phyloP scores from a whole-genome alignment of 2,797 vertebrate species.

The Oceanodroma leucorhoa region DNA sequence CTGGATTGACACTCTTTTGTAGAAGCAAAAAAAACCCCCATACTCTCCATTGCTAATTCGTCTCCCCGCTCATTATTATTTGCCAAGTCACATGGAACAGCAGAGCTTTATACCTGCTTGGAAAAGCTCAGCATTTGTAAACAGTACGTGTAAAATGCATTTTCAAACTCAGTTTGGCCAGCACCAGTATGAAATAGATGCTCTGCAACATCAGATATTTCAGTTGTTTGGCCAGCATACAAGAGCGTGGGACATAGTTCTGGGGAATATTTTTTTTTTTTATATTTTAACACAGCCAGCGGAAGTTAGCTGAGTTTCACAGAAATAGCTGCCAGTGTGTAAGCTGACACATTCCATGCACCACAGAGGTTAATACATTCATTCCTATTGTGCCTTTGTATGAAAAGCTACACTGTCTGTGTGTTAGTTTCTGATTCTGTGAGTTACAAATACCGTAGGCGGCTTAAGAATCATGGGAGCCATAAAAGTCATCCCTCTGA shows the following conservation, averaged over 20 bases:
- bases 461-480: slow-evolving; percentile 19
- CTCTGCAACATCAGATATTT: slow-evolving; percentile 12
- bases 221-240: neutral
- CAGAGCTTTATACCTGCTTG: slow-evolving; percentile 37
- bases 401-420: slow-evolving; percentile 43
- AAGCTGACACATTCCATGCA: slow-evolving; percentile 59
- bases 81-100: neutral
- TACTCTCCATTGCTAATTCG: neutral
- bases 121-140: neutral
- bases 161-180: neutral
- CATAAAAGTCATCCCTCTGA: slow-evolving; percentile 37
- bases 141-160: neutral
- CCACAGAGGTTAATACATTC: slow-evolving; percentile 68
- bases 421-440: slow-evolving; percentile 56
- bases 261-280: neutral
- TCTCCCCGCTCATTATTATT: neutral
- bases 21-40: neutral
- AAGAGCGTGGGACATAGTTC: neutral
- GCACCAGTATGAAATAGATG: neutral
- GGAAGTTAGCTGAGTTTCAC: slow-evolving; percentile 57
- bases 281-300: slow-evolving; percentile 14
- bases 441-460: slow-evolving; percentile 47
- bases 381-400: slow-evolving; percentile 55
- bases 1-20: neutral
- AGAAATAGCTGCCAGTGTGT: slow-evolving; percentile 63